Percentiles rank a stretch among this genome's conserved stretches.
Evolutionary conservation across 2,888 invertebrate genomes (phyloP).

Genomic region (Gymnosoma rotundatum): DNA sequence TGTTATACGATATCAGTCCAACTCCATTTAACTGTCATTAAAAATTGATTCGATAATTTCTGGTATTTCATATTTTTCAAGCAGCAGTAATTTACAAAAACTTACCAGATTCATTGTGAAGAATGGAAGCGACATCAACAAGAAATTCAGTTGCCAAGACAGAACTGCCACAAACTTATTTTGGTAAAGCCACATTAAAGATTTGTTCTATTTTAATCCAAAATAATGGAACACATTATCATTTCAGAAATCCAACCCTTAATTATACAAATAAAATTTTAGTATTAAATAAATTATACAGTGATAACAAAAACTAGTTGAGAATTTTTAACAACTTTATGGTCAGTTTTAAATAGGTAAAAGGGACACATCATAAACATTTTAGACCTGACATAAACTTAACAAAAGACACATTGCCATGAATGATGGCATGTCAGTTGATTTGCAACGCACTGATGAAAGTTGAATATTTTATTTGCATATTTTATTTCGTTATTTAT

Average conservation of each 20-base stretch:
- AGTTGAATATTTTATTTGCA: conserved; percentile 55
- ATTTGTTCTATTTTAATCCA: neutral
- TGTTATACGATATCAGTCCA: neutral
- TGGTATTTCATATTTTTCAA: too few relatives aligned
- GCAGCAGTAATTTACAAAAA: too few relatives aligned
- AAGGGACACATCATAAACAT: conserved; percentile 37
- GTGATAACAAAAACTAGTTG: conserved; percentile 36
- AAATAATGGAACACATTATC: conserved; percentile 14
- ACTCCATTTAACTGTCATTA: neutral
- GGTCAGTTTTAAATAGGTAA: conserved; percentile 19
- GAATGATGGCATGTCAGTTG: conserved; percentile 50
- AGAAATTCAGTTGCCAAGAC: too few relatives aligned
- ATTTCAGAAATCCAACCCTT: conserved; percentile 25
- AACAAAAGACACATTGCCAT: conserved; percentile 54
- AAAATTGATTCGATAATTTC: too few relatives aligned
- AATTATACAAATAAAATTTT: conserved; percentile 25
- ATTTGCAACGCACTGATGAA: conserved; percentile 64
- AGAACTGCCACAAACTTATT: too few relatives aligned
- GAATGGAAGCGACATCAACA: too few relatives aligned
- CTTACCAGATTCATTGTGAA: too few relatives aligned
- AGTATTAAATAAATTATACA: conserved; percentile 31
- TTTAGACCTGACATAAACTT: conserved; percentile 51
- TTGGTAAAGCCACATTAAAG: too few relatives aligned
- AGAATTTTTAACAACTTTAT: conserved; percentile 9
- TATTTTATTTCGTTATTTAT: conserved; percentile 63